Evolutionary conservation across 2,888 invertebrate genomes (phyloP).

Genomic region (Helobdella robusta): DNA sequence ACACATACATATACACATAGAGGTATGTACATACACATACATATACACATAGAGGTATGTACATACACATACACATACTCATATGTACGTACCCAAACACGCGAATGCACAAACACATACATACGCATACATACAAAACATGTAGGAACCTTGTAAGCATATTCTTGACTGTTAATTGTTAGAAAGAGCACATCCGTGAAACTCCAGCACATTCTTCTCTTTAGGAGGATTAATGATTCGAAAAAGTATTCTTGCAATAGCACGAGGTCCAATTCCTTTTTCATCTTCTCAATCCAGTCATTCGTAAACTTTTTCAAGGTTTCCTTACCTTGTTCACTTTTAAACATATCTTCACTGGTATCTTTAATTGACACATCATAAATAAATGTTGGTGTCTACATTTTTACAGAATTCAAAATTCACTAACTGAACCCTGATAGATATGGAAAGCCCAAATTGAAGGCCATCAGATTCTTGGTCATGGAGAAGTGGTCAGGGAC

Average conservation of each 20-base stretch:
- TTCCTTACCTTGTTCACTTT: too few relatives aligned
- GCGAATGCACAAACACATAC: too few relatives aligned
- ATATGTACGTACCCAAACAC: neutral
- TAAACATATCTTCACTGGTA: too few relatives aligned
- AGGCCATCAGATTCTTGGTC: constrained; percentile 42
- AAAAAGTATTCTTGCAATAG: constrained; percentile 46
- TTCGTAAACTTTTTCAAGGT: too few relatives aligned
- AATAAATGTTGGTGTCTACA: neutral
- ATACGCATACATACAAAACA: neutral
- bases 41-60: neutral
- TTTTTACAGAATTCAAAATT: too few relatives aligned
- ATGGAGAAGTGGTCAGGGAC: constrained; percentile 43
- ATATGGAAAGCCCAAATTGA: constrained; percentile 43
- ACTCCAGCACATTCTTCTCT: constrained; percentile 45
- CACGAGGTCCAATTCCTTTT: constrained; percentile 41
- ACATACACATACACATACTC: neutral
- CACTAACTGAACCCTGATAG: constrained; percentile 15
- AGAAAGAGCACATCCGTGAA: constrained; percentile 44
- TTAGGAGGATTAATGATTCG: constrained; percentile 45
- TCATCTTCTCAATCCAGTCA: constrained; percentile 38
- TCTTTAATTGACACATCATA: neutral
- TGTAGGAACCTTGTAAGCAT: constrained; percentile 21
- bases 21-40: neutral
- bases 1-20: too few relatives aligned
- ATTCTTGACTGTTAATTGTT: constrained; percentile 35